Evolutionary conservation across 2,888 invertebrate genomes (phyloP).

Genomic region (Callyntrura sp.): DNA sequence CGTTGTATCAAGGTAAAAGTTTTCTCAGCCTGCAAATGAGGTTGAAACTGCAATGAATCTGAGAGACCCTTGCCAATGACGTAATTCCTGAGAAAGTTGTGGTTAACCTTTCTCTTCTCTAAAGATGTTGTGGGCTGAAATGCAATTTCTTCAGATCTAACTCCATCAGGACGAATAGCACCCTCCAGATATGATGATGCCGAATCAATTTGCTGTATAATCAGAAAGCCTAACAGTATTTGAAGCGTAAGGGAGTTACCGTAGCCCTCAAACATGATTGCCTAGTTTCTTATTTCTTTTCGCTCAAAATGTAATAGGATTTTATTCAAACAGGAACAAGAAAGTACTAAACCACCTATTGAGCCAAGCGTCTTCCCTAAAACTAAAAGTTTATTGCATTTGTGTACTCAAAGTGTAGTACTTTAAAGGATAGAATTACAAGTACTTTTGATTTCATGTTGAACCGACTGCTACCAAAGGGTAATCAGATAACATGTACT

Average conservation of each 20-base stretch:
- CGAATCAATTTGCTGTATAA: not conserved
- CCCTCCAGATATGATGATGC: not conserved
- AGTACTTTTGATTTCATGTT: too few species aligned
- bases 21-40: not conserved
- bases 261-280: not conserved
- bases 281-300: too few species aligned
- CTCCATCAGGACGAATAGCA: not conserved
- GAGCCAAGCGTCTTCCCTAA: not conserved
- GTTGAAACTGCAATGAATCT: not conserved
- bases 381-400: not conserved
- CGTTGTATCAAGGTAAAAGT: not conserved
- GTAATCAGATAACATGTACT: too few species aligned
- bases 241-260: not conserved
- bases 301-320: too few species aligned
- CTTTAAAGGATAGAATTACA: too few species aligned
- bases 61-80: not conserved
- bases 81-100: not conserved
- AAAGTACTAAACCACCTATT: too few species aligned
- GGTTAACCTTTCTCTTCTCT: not conserved
- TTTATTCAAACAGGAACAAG: too few species aligned
- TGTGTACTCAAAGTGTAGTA: not conserved
- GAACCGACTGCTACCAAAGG: too few species aligned
- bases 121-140: not conserved
- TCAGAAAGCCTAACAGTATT: not conserved
- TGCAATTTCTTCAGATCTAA: not conserved